A percentile compares a stretch with the other conserved stretches of the same genome.
These are phyloP conservation scores for Masticophis lateralis DNA, from an alignment of 2,797 vertebrate genomes.

Conservation along the genomic window DNA sequence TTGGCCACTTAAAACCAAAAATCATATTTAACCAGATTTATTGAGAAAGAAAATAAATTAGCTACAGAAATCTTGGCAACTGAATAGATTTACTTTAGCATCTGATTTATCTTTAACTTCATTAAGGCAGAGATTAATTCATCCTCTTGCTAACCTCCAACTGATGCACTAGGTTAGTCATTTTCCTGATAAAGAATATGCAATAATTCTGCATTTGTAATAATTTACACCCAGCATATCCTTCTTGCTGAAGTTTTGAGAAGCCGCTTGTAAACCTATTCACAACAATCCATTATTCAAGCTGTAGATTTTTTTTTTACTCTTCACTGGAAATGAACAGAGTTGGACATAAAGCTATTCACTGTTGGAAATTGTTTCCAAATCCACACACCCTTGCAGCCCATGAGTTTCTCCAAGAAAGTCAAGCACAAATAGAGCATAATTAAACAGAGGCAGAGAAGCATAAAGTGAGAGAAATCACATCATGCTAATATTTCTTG, in stretches of 20 bases:
- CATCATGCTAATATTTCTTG: slow-evolving; percentile 52
- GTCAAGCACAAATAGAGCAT: slow-evolving; percentile 32
- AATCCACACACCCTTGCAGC: background rate
- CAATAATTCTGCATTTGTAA: background rate
- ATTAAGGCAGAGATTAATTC: background rate
- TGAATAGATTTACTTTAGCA: background rate
- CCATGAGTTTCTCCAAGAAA: slow-evolving; percentile 28
- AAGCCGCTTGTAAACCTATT: background rate
- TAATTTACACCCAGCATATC: background rate
- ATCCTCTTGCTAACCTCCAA: background rate
- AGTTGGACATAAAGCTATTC: background rate
- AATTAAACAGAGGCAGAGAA: slow-evolving; percentile 32
- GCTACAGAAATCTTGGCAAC: background rate
- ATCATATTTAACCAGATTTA: background rate
- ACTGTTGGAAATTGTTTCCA: slow-evolving; percentile 43
- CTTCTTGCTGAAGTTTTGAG: background rate
- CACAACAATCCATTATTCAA: background rate
- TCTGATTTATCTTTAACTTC: background rate
- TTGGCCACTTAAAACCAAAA: background rate
- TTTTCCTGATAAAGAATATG: background rate
- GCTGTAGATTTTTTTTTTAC: background rate
- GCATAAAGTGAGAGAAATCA: slow-evolving; percentile 56
- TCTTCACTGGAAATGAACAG: slow-evolving; percentile 19
- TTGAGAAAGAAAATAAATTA: background rate
- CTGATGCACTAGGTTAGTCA: background rate